A percentile compares a stretch with the other conserved stretches of the same genome.
phyloP scores from a whole-genome alignment of 1,140 invertebrate species.

The Ceratina japonica region DNA sequence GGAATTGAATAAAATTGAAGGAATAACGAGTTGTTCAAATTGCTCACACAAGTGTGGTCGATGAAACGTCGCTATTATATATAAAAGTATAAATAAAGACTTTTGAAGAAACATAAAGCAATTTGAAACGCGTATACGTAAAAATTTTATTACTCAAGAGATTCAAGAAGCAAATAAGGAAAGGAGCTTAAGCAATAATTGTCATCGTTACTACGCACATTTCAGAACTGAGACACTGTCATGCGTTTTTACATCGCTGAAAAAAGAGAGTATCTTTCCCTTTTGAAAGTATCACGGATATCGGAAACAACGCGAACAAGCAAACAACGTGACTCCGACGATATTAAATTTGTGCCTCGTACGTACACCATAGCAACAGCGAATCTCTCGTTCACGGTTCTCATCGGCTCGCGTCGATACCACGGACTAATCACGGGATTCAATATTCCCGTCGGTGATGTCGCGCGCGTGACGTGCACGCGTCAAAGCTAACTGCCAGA shows the following conservation, averaged over 20 bases:
- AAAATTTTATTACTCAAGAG: no score
- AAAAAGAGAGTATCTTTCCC: conserved; percentile 41
- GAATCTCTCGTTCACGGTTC: conserved; percentile 39
- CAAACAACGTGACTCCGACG: not conserved
- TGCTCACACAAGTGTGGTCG: not conserved
- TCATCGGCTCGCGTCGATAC: conserved; percentile 1
- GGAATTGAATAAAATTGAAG: not conserved
- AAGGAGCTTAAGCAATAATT: conserved; percentile 7
- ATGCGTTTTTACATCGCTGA: not conserved
- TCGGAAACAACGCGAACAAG: not conserved
- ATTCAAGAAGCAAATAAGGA: no score
- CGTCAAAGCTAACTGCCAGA: conserved; percentile 67
- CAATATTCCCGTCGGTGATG: conserved; percentile 4
- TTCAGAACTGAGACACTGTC: not conserved
- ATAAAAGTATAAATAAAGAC: no score
- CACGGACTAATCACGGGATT: conserved; percentile 3
- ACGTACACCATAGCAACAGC: conserved; percentile 4
- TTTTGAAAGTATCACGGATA: not conserved
- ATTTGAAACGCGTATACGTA: not conserved
- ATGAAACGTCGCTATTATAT: not conserved
- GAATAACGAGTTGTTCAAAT: not conserved
- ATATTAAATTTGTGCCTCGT: conserved; percentile 1
- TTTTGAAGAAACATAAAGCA: not conserved
- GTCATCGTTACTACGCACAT: not conserved
- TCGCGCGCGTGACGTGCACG: conserved; percentile 49